Percentiles rank a stretch among this genome's conserved stretches.
Evolutionary conservation across 2,888 invertebrate genomes (phyloP).

Genomic region (Margaritifera margaritifera): DNA sequence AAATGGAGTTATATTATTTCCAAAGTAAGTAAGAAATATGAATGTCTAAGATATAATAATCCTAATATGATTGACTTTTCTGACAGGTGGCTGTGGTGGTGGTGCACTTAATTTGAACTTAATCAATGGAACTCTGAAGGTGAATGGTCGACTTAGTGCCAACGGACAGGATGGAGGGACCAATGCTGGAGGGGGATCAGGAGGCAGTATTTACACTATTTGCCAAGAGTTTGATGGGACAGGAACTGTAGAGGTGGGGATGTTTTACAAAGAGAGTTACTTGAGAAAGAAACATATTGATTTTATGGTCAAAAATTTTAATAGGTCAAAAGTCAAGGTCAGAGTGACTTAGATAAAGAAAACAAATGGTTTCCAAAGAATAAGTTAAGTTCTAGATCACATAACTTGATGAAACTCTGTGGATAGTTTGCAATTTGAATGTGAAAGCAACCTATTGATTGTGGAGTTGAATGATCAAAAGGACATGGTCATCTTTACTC

Average conservation of each 20-base stretch:
- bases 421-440: no score
- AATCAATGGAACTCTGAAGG: conserved; percentile 35
- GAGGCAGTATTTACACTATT: conserved; percentile 49
- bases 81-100: conserved; percentile 58
- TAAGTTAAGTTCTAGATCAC: no score
- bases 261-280: neutral
- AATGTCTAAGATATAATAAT: no score
- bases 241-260: conserved; percentile 44
- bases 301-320: neutral
- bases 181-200: conserved; percentile 50
- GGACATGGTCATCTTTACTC: no score
- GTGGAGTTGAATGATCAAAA: no score
- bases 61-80: neutral
- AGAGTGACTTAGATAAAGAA: no score
- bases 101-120: conserved; percentile 45
- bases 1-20: no score
- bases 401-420: no score
- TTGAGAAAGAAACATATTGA: neutral
- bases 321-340: no score
- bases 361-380: no score
- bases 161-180: conserved; percentile 40
- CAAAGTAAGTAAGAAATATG: no score
- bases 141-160: conserved; percentile 50
- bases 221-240: conserved; percentile 50
- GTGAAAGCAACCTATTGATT: no score